Base-by-base conservation (phyloP, 2,888 invertebrate species). In the Notodonta dromedarius region DNA sequence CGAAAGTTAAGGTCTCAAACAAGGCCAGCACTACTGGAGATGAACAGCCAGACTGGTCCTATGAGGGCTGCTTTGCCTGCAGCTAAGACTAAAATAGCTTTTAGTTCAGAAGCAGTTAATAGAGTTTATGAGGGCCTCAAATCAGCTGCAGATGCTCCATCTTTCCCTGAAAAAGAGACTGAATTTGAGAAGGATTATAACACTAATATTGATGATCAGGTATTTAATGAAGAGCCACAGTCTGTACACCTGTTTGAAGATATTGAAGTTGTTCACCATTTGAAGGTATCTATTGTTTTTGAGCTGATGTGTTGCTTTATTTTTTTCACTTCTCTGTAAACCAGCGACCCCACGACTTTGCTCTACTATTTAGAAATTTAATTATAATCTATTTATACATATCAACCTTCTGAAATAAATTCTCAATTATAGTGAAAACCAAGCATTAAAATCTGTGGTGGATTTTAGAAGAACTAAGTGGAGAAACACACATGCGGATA, bases 171-270 rank as follows among this genome's bases (percentile, higher is more conserved):
- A 6, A 81, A 84, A 44, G 71, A 74, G 59, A 24, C 57, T 24
- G 70, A 66, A 52, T 57, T 4, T 63, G 57, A 61, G 12, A 79
- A 74, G 63, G 57, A 61, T 13, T 79, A 74, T 46, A 62, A 59
- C 46, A 82, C 80, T 8, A 76, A 83, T 70, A 58, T 79, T 24
- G 78, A 75, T 57, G 78, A 84, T 42, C 50, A 69, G 44, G 62
- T 67, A 35, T 53, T 64, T 13, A 66, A 73, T 64, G 85, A 85
- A 57, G 89, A 90, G 65, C 77, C 80, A 9, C 73, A 88, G 44
- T 91, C 91, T 51, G 87, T 93, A 1, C 91, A 91, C 77, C 79
- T 93, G 67, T 93, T 93, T 87, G 92, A 93, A 76, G 93, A 93
- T 77, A 83, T 93, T 73, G 92, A 91, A 73, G 42, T 91, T 61